phyloP scores from a whole-genome alignment of 1,140 invertebrate genomes.

The Ceratosolen solmsi region DNA sequence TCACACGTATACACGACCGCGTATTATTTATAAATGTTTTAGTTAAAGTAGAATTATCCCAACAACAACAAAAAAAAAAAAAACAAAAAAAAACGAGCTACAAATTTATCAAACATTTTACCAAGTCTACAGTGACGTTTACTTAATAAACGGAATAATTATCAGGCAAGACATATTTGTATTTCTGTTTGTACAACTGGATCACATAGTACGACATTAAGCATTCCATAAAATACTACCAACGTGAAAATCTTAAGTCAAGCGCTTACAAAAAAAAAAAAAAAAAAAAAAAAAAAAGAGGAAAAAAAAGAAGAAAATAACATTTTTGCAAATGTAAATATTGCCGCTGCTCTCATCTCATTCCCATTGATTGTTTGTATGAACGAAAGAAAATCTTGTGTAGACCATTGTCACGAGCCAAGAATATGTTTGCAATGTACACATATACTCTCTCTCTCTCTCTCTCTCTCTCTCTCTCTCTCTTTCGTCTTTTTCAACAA shows the following conservation, averaged over 20 bases:
- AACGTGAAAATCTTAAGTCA: background rate
- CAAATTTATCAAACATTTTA: too few species aligned
- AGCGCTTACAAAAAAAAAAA: background rate
- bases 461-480: too few species aligned
- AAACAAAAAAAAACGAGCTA: too few species aligned
- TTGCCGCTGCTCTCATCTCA: background rate
- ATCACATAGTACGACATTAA: background rate
- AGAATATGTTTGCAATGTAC: background rate
- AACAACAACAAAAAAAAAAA: too few species aligned
- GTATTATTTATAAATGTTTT: too few species aligned
- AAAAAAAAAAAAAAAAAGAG: too few species aligned
- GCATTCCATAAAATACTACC: background rate
- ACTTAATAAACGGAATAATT: background rate
- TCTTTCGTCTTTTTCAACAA: background rate
- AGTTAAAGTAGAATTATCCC: too few species aligned
- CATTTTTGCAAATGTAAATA: background rate
- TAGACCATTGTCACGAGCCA: background rate
- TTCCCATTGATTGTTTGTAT: background rate
- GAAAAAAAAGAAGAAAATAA: too few species aligned
- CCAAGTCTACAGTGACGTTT: background rate
- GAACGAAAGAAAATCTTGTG: background rate
- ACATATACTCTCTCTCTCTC: background rate
- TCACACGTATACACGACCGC: too few species aligned
- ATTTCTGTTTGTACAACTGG: background rate
- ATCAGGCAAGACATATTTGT: background rate